Evolutionary conservation across 1,140 invertebrate genomes (phyloP), one percentile per base, ranked within the genome.

Genomic region (Phocides pigmalion): DNA sequence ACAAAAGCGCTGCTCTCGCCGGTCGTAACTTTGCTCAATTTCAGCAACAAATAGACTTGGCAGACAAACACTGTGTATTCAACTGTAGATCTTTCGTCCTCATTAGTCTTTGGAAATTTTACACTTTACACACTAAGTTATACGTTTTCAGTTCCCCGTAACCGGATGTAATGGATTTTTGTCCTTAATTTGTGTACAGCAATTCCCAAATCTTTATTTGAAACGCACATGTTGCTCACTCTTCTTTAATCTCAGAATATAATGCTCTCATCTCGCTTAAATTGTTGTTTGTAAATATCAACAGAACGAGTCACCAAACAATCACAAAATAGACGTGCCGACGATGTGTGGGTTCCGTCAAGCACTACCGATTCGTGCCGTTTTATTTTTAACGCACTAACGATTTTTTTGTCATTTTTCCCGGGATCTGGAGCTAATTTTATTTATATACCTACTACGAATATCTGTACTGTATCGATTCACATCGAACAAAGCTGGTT

Each of bases 381-480:
- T 35, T 70, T 68, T 76, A 76, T 73, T 73, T 76, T 73, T 72
- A 76, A 66, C 66, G 44, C 58, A 50, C 59, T 71, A 66, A 68
- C 64, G 17, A 47, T 64, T 56, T 62, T 69, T 66, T 73, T 64
- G 51, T 65, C 61, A 59, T 74, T 69, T 70, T 51, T 70, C 65
- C 72, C 64, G 72, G 66, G 66, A 72, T 68, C 64, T 37, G 54
- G 62, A 65, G 72, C 71, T 77, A 74, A 76, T 71, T 70, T 77
- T 77, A 74, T 74, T 74, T 68, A 74, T 69, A 74, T 53, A 67
- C 65, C 59, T 64, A 61, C 74, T 68, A 75, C 66, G 61, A 74
- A 66, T 71, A 71, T 66, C 41, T 58, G 66, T 72, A 69, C 61
- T 56, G 9, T 35, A 54, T 64, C 28, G 66, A 65, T 74, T 70